Evolutionary conservation across 2,888 invertebrate genomes (phyloP).

Genomic region (Drosophila kuntzei): DNA sequence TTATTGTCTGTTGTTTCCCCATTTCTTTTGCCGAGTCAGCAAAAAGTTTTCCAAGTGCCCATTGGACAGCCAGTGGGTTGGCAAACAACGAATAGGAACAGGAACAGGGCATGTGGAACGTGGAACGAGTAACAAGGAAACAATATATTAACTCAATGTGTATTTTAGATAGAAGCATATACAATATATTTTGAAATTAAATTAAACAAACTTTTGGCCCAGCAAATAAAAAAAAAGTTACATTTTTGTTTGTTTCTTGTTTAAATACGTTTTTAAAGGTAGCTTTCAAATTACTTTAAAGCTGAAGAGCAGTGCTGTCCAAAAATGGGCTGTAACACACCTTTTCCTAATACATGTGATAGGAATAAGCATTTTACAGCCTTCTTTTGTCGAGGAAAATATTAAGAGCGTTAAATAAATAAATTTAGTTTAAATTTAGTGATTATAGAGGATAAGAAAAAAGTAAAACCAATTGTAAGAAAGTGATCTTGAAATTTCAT

Average conservation of each 20-base stretch:
- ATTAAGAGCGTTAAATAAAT: too few species aligned
- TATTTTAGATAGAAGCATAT: background rate
- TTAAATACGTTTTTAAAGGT: background rate
- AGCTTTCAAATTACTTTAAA: background rate
- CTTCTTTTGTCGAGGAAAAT: too few species aligned
- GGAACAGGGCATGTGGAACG: background rate
- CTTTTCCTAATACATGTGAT: too few species aligned
- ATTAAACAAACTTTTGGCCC: conserved; percentile 37
- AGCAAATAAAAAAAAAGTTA: conserved; percentile 13
- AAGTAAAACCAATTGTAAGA: too few species aligned
- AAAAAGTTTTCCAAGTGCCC: conserved; percentile 41
- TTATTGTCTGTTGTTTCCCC: conserved; percentile 29
- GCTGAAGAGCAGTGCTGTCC: too few species aligned
- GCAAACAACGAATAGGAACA: conserved; percentile 2
- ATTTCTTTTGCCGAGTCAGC: conserved; percentile 43
- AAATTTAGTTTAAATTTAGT: too few species aligned
- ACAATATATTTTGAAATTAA: conserved; percentile 17
- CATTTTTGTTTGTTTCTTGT: conserved; percentile 2
- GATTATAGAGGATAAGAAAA: too few species aligned
- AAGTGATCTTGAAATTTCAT: background rate
- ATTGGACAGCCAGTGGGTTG: conserved; percentile 26
- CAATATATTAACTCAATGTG: conserved; percentile 32
- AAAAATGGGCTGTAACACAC: too few species aligned
- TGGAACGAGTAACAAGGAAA: conserved; percentile 37
- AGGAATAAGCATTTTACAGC: too few species aligned